A percentile compares a stretch with the other conserved stretches of the same genome.
Evolutionary conservation across 2,113 vertebrate genomes (phyloP).

Genomic region (Ceyx margarethae): DNA sequence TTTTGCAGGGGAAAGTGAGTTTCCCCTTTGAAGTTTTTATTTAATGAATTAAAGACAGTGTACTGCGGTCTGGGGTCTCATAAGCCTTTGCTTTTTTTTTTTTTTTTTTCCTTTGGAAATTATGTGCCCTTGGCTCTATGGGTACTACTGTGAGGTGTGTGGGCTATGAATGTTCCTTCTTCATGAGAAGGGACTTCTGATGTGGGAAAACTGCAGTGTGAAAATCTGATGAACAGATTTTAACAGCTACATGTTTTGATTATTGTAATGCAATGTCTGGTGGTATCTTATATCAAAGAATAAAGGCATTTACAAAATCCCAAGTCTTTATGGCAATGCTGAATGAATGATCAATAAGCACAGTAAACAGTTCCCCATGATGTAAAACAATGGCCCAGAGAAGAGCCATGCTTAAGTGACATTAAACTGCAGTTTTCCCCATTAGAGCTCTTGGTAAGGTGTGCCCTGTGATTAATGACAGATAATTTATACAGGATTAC

Average conservation of each 20-base stretch:
- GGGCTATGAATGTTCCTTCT: neutral
- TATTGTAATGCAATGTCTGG: neutral
- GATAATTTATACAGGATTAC: conserved; percentile 29
- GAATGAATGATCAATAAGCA: conserved; percentile 11
- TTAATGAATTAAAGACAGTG: neutral
- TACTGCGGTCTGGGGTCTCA: neutral
- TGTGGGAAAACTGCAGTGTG: neutral
- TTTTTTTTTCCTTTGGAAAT: neutral
- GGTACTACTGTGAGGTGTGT: neutral
- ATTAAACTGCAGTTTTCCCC: neutral
- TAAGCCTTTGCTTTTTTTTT: neutral
- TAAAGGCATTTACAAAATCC: neutral
- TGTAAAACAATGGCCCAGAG: neutral
- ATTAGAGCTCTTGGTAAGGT: conserved; percentile 35
- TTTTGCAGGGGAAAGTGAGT: neutral
- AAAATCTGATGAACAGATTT: neutral
- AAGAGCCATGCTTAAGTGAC: neutral
- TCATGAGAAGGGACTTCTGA: neutral
- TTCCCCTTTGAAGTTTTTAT: neutral
- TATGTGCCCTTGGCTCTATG: neutral
- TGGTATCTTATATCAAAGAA: neutral
- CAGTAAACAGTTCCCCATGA: neutral
- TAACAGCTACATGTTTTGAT: neutral
- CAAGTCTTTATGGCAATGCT: neutral
- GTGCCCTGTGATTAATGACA: conserved; percentile 59